Conservation (phyloP, 2,797 vertebrate genomes). For the Garrulus glandarius region DNA sequence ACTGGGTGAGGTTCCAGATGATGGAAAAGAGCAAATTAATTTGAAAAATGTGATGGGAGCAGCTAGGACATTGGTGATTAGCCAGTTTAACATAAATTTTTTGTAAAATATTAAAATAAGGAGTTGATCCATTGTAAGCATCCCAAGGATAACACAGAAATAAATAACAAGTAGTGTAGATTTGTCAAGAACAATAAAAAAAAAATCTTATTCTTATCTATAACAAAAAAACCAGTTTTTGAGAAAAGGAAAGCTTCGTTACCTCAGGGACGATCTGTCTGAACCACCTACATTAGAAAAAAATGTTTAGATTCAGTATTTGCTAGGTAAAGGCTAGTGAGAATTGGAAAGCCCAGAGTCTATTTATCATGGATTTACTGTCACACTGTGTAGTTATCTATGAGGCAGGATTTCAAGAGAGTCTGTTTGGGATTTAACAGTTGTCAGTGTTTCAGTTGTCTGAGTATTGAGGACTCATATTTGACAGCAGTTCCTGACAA, state of each 20-base stretch:
- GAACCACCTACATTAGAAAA: neutral
- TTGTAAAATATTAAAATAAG: neutral
- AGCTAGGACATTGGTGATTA: neutral
- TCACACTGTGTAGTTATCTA: neutral
- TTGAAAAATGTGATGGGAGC: neutral
- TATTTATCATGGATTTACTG: neutral
- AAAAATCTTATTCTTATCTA: neutral
- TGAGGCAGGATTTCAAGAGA: neutral
- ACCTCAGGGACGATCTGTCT: neutral
- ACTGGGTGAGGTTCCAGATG: neutral
- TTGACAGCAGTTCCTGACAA: neutral
- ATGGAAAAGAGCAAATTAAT: neutral
- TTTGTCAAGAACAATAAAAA: neutral
- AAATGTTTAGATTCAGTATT: neutral
- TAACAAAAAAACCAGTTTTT: neutral
- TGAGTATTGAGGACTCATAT: neutral
- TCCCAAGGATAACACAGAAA: neutral
- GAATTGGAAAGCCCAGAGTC: neutral
- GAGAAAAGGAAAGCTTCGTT: accelerated
- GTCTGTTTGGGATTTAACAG: neutral
- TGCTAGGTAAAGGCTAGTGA: neutral
- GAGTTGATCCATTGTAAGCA: neutral
- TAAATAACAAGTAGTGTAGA: neutral
- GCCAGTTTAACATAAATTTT: neutral
- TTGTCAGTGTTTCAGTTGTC: neutral